Evolutionary conservation across 2,888 invertebrate genomes (phyloP), one percentile per base, ranked within the genome.

Genomic region (Leucophora obtusa): DNA sequence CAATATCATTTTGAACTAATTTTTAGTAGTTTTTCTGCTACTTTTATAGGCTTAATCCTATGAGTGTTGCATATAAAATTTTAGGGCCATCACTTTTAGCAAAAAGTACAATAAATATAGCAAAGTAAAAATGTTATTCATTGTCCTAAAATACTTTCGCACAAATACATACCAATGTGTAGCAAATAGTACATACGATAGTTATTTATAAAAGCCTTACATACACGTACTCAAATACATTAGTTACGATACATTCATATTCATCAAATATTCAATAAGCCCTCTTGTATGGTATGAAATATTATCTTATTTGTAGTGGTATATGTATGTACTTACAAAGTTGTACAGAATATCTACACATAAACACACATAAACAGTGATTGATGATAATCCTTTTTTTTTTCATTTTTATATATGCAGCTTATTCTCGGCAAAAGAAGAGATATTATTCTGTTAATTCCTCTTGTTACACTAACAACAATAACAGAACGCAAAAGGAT

Each of bases 311-410:
- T 65, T 74, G 69, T 62, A 73, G 47, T 53, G n/a, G 59, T 66
- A 70, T 62, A 62, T 51, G 33, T 47, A 28, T 38, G 50, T 65
- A 58, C 24, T 47, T 47, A 28, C 28, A 28, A 28, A 59, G 47
- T 33, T 60, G 54, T 15, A 69, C n/a, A 14, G n/a, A n/a, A 14
- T 6, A n/a, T 53, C 60, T 51, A 60, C 51, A 66, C 53, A 60
- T 18, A 56, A 15, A 53, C 18, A 56, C 43, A 53, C 1, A 54
- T 24, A 54, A 15, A 54, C 54, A 68, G 65, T 81, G 81, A 81
- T 81, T 81, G 81, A 81, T 81, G 81, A 81, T 81, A 81, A 77
- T 70, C 70, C 77, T 81, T 75, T 70, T 69, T 65, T 79, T 59
- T 14, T 38, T 53, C 47, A 38, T 69, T 63, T 11, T 58, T 73